Conservation (phyloP, 1,140 invertebrate species). For the Adelges cooleyi region DNA sequence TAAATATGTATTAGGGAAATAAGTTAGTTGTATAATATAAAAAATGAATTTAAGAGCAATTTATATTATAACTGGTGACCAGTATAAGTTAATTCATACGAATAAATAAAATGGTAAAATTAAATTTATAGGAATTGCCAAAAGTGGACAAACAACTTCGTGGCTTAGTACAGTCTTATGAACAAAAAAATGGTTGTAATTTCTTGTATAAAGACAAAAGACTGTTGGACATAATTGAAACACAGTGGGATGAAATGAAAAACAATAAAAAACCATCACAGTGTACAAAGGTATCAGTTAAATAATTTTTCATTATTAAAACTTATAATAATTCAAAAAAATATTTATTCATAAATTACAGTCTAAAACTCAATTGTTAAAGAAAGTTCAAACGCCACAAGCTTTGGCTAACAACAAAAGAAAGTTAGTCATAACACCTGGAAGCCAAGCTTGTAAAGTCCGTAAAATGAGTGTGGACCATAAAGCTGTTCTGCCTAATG, state of each 20-base stretch:
- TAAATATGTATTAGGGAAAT: too few relatives aligned
- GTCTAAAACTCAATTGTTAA: not conserved
- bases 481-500: slow-evolving; percentile 15
- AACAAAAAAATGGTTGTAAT: not conserved
- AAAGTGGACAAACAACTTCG: slow-evolving; percentile 24
- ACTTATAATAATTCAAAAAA: too few relatives aligned
- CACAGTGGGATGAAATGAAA: slow-evolving; percentile 15
- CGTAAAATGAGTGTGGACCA: slow-evolving; percentile 25
- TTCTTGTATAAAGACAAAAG: slow-evolving; percentile 19
- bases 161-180: slow-evolving; percentile 11
- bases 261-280: not conserved
- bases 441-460: slow-evolving; percentile 17
- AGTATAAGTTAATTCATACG: too few relatives aligned
- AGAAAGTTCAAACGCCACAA: not conserved
- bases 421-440: not conserved
- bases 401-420: not conserved
- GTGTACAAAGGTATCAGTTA: not conserved
- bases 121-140: slow-evolving; percentile 30
- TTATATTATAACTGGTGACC: too few relatives aligned
- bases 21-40: too few relatives aligned
- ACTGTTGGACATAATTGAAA: slow-evolving; percentile 14
- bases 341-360: too few relatives aligned
- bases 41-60: too few relatives aligned
- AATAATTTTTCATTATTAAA: not conserved
- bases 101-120: too few relatives aligned